phyloP scores from a whole-genome alignment of 2,888 invertebrate genomes.

The Melanostoma scalare region DNA sequence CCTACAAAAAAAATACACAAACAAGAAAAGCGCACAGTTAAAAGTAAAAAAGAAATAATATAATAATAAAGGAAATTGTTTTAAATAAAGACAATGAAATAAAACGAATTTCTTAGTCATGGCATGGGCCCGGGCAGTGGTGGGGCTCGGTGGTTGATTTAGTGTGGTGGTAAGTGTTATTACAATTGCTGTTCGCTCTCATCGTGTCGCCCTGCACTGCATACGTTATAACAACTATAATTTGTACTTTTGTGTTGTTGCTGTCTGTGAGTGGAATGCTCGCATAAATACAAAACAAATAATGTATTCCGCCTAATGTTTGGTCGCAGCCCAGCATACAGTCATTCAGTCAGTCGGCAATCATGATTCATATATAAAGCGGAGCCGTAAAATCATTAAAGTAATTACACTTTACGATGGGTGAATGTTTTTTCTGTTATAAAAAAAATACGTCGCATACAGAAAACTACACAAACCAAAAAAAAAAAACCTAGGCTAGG shows the following conservation, averaged over 20 bases:
- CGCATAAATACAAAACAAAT: constrained; percentile 73
- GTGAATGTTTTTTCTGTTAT: constrained; percentile 71
- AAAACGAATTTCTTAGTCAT: constrained; percentile 67
- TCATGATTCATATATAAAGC: constrained; percentile 73
- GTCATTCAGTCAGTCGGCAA: constrained; percentile 72
- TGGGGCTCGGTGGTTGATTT: background rate
- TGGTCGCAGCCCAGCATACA: constrained; percentile 50
- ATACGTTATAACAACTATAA: constrained; percentile 64
- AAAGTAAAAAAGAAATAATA: constrained; percentile 44
- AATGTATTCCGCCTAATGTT: constrained; percentile 72
- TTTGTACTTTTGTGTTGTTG: constrained; percentile 63
- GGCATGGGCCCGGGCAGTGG: background rate
- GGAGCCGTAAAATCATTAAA: constrained; percentile 76
- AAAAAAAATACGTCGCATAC: constrained; percentile 44
- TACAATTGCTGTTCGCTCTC: constrained; percentile 41
- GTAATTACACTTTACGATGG: constrained; percentile 76
- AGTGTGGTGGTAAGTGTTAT: constrained; percentile 13
- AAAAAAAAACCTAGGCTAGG: constrained; percentile 39
- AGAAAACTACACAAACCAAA: constrained; percentile 34
- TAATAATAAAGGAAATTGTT: constrained; percentile 71
- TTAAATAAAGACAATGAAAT: constrained; percentile 72
- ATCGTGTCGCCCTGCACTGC: background rate
- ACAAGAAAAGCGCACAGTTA: constrained; percentile 29
- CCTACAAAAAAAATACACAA: constrained; percentile 8
- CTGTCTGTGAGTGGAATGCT: constrained; percentile 67